Conservation (phyloP, 2,797 vertebrate genomes). For the Sternotherus odoratus region DNA sequence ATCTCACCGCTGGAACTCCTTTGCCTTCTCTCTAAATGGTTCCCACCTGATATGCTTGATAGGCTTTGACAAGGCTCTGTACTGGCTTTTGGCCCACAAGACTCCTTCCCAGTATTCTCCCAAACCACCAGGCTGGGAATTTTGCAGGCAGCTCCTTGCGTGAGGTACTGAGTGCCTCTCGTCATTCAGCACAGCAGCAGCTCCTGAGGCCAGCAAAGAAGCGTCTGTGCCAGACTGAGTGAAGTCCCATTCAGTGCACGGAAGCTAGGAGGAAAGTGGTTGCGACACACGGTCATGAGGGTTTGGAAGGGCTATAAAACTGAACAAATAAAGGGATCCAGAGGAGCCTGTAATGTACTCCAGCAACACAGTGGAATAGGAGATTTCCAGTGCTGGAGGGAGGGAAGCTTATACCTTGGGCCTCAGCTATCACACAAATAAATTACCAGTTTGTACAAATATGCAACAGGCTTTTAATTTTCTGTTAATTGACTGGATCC, state of each 20-base stretch:
- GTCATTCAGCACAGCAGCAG: neutral
- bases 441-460: neutral
- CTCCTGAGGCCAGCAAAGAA: neutral
- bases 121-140: neutral
- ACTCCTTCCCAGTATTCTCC: neutral
- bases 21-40: neutral
- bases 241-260: neutral
- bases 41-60: neutral
- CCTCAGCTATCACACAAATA: neutral
- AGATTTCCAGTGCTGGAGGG: neutral
- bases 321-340: neutral
- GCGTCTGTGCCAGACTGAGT: rapidly evolving
- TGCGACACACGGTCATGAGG: neutral
- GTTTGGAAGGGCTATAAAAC: neutral
- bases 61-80: neutral
- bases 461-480: constrained; percentile 3
- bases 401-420: neutral
- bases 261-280: neutral
- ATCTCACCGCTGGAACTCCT: neutral
- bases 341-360: rapidly evolving
- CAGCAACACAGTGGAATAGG: neutral
- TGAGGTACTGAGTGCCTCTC: rapidly evolving
- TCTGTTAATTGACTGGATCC: neutral
- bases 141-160: neutral
- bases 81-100: neutral